These are phyloP conservation scores for Meloidogyne chitwoodi DNA, from an alignment of 1,140 invertebrate genomes.

Conservation along the genomic window DNA sequence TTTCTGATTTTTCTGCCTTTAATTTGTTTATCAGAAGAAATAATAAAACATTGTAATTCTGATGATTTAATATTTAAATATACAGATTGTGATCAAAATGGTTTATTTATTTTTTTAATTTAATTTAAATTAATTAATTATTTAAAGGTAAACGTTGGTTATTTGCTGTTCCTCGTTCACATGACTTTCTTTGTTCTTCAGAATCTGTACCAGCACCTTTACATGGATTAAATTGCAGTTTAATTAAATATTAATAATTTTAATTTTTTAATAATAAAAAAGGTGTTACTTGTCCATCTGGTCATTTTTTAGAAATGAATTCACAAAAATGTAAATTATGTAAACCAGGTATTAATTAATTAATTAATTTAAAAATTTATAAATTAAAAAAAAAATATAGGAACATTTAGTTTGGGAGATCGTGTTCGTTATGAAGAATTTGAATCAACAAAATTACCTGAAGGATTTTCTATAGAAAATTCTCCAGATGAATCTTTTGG, in stretches of 20 bases:
- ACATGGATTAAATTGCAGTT: constrained; percentile 51
- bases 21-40: not conserved
- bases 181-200: constrained; percentile 36
- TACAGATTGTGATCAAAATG: constrained; percentile 48
- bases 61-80: constrained; percentile 49
- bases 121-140: not conserved
- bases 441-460: constrained; percentile 35
- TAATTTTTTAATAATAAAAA: constrained; percentile 18
- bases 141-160: constrained; percentile 42
- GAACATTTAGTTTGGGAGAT: constrained; percentile 52
- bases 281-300: constrained; percentile 50
- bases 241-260: constrained; percentile 14
- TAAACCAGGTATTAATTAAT: constrained; percentile 36
- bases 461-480: constrained; percentile 39
- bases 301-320: constrained; percentile 54
- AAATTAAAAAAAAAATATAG: constrained; percentile 15
- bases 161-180: constrained; percentile 48
- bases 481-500: constrained; percentile 24
- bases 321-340: constrained; percentile 49
- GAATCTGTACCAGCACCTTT: constrained; percentile 43
- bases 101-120: not conserved
- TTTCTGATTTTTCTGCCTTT: not conserved
- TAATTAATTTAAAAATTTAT: not conserved
- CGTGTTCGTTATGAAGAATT: constrained; percentile 57
- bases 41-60: constrained; percentile 14